phyloP scores from a whole-genome alignment of 37 sponge, comb jelly and placozoan genomes.

The Lycopodina hypogea region DNA sequence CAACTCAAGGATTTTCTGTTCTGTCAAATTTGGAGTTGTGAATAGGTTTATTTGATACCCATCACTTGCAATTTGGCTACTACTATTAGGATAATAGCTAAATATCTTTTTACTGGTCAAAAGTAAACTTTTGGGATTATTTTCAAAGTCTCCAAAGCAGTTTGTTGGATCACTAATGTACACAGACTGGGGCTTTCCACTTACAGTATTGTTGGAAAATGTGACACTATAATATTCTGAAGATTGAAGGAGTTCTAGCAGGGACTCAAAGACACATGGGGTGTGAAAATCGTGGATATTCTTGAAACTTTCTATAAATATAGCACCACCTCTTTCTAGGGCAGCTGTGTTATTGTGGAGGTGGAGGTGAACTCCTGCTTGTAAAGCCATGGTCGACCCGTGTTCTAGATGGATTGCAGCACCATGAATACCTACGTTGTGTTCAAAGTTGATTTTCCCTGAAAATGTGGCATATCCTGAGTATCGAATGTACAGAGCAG shows the following conservation, averaged over 20 bases:
- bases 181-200: not conserved
- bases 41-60: not conserved
- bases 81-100: not conserved
- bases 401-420: not conserved
- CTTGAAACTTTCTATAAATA: not conserved
- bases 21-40: not conserved
- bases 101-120: not conserved
- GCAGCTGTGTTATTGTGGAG: not conserved
- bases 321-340: not conserved
- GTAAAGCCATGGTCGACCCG: not conserved
- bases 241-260: not conserved
- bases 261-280: not conserved
- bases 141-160: not conserved
- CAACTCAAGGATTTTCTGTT: not conserved
- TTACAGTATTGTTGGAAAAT: not conserved
- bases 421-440: not conserved
- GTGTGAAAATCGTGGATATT: not conserved
- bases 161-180: not conserved
- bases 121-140: not conserved
- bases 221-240: not conserved
- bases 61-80: not conserved
- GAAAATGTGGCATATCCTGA: conserved; percentile 10
- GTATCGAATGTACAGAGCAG: not conserved
- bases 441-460: not conserved
- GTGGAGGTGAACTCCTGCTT: not conserved